A percentile compares a stretch with the other conserved stretches of the same genome.
Conservation (phyloP, 1,140 invertebrate species). For the Cyrtorhinus lividipennis region DNA sequence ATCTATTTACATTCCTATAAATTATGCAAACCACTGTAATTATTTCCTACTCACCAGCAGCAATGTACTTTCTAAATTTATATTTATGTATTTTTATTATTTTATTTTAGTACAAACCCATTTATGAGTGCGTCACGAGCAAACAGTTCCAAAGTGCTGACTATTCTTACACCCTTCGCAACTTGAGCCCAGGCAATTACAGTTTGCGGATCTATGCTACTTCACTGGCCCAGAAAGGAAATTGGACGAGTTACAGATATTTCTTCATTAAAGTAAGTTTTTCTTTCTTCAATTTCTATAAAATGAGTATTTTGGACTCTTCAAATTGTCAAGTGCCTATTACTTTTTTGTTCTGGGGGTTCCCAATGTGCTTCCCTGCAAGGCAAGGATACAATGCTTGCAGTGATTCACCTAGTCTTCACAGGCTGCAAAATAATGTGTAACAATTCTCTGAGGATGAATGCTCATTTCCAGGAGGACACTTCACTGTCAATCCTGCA, state of each 20-base stretch:
- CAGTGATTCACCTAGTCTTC: too few species aligned
- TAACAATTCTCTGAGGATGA: too few species aligned
- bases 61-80: too few species aligned
- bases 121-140: conserved; percentile 34
- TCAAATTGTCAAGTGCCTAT: too few species aligned
- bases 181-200: conserved; percentile 71
- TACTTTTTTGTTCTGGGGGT: too few species aligned
- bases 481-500: conserved; percentile 6
- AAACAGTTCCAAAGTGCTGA: conserved; percentile 31
- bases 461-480: conserved; percentile 22
- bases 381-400: too few species aligned
- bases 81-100: conserved; percentile 8
- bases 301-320: too few species aligned
- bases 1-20: too few species aligned
- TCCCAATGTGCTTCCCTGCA: too few species aligned
- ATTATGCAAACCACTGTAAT: too few species aligned
- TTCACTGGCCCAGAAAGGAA: conserved; percentile 60
- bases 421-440: too few species aligned
- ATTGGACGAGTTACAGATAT: conserved; percentile 44
- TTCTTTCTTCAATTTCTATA: neutral
- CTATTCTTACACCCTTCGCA: conserved; percentile 29
- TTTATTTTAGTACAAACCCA: conserved; percentile 27
- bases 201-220: conserved; percentile 58
- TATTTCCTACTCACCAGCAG: too few species aligned
- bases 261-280: conserved; percentile 43